Evolutionary conservation across 2,113 vertebrate genomes (phyloP), one percentile per base, ranked within the genome.

Genomic region (Desmodus rotundus): DNA sequence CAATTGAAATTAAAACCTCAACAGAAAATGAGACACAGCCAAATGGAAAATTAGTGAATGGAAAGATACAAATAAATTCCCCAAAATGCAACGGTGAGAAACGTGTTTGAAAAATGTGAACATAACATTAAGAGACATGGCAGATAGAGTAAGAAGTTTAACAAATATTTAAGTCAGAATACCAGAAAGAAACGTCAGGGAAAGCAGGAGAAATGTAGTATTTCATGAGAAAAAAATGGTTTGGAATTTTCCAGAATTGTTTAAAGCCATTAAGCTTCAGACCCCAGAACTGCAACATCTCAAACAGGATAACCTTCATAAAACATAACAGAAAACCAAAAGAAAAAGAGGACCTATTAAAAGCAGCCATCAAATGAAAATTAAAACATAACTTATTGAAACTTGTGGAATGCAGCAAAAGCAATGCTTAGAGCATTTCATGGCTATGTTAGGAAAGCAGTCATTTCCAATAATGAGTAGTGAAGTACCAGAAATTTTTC

Each of bases 11-110:
- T 61, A 89, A 94, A 95, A 73, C 31, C 28, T 74, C 80, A 87
- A 80, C 10, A 86, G 73, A 89, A 89, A 94, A 78, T 16, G 38
- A 89, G 72, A 93, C 47, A 58, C 7, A 31, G 22, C 28, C 31
- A 89, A 91, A 70, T 68, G 85, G 68, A 94, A 97, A 95, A 94
- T 92, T 47, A 70, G 65, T 61, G 50, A 89, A 80, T 52, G 41
- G 73, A 88, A 89, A 92, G 41, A 68, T 76, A 61, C 24, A 63
- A 85, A 81, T 26, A 85, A 92, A 81, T 68, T 16, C 92, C 38
- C 26, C 41, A 78, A 84, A 90, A 84, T 61, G 17, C 45, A 94
- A 87, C 22, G 36, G 1, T 16, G 9, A 94, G 45, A 76, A 83
- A 72, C 7, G 45, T 43, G 4, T 76, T 87, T 83, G 24, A 52